phyloP scores from a whole-genome alignment of 2,113 vertebrate genomes.

The Chamaetylas fuelleborni region DNA sequence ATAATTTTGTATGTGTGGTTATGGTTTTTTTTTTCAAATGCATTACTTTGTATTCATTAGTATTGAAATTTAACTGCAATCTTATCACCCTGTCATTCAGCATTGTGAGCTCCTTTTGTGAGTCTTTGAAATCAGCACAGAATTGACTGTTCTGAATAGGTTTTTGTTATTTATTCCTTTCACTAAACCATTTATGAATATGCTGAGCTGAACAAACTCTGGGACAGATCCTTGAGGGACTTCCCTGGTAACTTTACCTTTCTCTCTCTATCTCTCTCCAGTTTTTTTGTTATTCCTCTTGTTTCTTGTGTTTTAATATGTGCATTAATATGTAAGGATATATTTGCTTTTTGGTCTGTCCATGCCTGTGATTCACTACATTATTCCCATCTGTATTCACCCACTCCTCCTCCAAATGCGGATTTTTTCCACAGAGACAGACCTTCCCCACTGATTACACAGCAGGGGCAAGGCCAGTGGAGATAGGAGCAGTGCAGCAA shows the following conservation, averaged over 20 bases:
- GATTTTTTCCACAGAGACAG: background rate
- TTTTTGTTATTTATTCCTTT: conserved; percentile 11
- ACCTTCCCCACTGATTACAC: background rate
- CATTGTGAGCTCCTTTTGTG: conserved; percentile 13
- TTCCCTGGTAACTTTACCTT: background rate
- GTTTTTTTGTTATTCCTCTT: background rate
- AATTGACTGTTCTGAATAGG: conserved; percentile 11
- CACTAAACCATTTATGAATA: conserved; percentile 2
- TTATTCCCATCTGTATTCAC: background rate
- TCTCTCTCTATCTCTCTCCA: background rate
- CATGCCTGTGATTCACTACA: no score
- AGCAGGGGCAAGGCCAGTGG: background rate
- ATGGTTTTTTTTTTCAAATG: background rate
- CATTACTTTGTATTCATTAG: background rate
- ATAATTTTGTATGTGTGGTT: background rate
- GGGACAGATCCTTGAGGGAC: background rate
- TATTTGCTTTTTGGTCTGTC: background rate
- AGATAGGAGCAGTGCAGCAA: background rate
- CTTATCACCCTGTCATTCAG: background rate
- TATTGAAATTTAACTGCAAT: conserved; percentile 18
- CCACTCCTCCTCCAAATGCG: background rate
- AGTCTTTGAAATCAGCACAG: conserved; percentile 28
- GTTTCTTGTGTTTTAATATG: background rate
- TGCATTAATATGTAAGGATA: background rate
- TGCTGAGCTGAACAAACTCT: background rate